phyloP scores from a whole-genome alignment of 2,113 vertebrate species.

The Rhabdornis inornatus region DNA sequence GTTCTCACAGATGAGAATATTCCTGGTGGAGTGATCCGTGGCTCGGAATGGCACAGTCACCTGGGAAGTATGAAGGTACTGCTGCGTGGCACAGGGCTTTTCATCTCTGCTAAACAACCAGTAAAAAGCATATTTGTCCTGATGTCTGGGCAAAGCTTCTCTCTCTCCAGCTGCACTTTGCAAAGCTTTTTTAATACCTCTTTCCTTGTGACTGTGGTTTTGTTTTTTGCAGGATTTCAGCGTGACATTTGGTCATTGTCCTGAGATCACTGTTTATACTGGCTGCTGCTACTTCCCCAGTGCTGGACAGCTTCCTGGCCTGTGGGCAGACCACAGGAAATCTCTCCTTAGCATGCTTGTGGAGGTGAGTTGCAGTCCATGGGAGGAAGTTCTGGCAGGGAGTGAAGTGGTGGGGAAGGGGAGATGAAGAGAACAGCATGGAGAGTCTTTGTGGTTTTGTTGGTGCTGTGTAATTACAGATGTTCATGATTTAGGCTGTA shows the following conservation, averaged over 20 bases:
- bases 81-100: background rate
- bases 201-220: background rate
- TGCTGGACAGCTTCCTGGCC: slow-evolving; percentile 79
- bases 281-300: slow-evolving; percentile 92
- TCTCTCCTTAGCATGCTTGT: slow-evolving; percentile 94
- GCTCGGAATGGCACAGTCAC: slow-evolving; percentile 92
- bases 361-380: slow-evolving; percentile 79
- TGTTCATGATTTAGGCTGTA: rapidly evolving
- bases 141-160: background rate
- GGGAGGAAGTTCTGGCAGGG: background rate
- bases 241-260: slow-evolving; percentile 89
- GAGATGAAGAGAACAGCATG: background rate
- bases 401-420: background rate
- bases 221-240: slow-evolving; percentile 87
- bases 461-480: background rate
- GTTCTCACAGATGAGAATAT: slow-evolving; percentile 75
- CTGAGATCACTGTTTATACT: slow-evolving; percentile 95
- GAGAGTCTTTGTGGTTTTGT: background rate
- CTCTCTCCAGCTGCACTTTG: background rate
- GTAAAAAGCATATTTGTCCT: background rate
- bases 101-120: background rate
- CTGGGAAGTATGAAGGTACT: slow-evolving; percentile 97
- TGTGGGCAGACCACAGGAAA: slow-evolving; percentile 93
- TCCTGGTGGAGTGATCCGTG: slow-evolving; percentile 87
- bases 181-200: background rate